Evolutionary conservation across 2,888 invertebrate species (phyloP), one percentile per base, ranked within the genome.

Genomic region (Celastrina argiolus): DNA sequence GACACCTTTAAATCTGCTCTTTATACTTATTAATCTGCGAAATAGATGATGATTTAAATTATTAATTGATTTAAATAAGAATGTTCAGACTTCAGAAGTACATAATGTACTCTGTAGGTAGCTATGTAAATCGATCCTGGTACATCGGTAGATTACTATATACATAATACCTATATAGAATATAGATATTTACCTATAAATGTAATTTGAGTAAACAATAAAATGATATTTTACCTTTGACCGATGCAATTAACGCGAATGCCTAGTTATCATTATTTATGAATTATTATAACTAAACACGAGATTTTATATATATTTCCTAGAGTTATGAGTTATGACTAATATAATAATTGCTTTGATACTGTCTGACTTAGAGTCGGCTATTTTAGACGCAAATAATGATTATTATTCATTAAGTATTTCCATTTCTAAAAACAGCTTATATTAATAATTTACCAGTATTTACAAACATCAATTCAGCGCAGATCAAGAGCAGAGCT

Each of bases 301-400:
- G 67, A 73, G 74, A 77, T 78, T 79, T 74, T 77, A 70, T 71
- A 74, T 65, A 68, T 69, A 70, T 58, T 72, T 70, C 80, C 81
- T 81, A 77, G 81, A 82, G 82, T 83, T 82, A 83, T 80, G 81
- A 82, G 82, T 83, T 82, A 83, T 80, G 81, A 82, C 73, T 82
- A 79, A 84, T 83, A 74, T 77, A 78, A 83, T 81, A 82, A 84
- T 82, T 83, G 78, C 75, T 73, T 70, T 78, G 69, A 72, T 45
- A 45, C 65, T 67, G 51, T 66, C 51, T 51, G 51, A 51, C 45
- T 16, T 45, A 45, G 18, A 51, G 51, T 36, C 8, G 36, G 12
- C 14, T 51, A 51, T 45, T 45, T 45, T 45, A 61, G 36, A 61
- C 16, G 36, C 34, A 61, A 36, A n/a, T n/a, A 61, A 36, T 36